phyloP scores from a whole-genome alignment of 1,140 invertebrate genomes.

The Andrena cerasifolii region DNA sequence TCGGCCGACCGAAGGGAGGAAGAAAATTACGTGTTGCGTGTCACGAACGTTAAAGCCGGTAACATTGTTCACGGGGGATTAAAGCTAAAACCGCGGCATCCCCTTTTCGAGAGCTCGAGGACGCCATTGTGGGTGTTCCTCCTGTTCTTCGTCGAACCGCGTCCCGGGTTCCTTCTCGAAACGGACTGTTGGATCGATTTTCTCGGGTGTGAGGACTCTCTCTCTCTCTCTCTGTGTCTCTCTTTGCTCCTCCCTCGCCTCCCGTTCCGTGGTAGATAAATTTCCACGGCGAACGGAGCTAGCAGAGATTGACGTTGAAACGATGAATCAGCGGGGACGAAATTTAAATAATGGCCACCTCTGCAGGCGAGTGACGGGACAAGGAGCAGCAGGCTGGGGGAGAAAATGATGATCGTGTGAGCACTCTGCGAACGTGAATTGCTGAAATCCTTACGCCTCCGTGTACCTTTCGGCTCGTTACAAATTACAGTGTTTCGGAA shows the following conservation, averaged over 20 bases:
- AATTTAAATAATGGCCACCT: constrained; percentile 47
- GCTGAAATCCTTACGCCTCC: background rate
- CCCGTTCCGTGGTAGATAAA: constrained; percentile 31
- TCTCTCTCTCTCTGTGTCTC: too few species aligned
- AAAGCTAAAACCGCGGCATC: constrained; percentile 58
- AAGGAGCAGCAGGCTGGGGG: background rate
- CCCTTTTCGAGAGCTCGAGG: constrained; percentile 18
- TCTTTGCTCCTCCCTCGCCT: background rate
- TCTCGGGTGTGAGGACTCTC: background rate
- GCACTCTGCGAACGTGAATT: constrained; percentile 14
- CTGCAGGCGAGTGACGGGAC: constrained; percentile 20
- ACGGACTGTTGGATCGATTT: constrained; percentile 29
- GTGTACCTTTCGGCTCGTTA: constrained; percentile 21
- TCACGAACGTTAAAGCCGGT: constrained; percentile 58
- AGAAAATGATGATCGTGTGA: constrained; percentile 1
- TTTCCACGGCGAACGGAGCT: constrained; percentile 37
- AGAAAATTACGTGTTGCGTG: constrained; percentile 65
- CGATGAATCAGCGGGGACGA: constrained; percentile 53
- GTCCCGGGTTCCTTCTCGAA: constrained; percentile 14
- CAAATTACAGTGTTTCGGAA: constrained; percentile 6
- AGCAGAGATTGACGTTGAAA: constrained; percentile 47
- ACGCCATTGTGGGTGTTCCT: constrained; percentile 22
- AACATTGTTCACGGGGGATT: constrained; percentile 65
- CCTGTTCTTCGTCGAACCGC: constrained; percentile 9
- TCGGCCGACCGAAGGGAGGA: background rate